phyloP scores from a whole-genome alignment of 2,888 invertebrate genomes.

The Machimus rusticus region DNA sequence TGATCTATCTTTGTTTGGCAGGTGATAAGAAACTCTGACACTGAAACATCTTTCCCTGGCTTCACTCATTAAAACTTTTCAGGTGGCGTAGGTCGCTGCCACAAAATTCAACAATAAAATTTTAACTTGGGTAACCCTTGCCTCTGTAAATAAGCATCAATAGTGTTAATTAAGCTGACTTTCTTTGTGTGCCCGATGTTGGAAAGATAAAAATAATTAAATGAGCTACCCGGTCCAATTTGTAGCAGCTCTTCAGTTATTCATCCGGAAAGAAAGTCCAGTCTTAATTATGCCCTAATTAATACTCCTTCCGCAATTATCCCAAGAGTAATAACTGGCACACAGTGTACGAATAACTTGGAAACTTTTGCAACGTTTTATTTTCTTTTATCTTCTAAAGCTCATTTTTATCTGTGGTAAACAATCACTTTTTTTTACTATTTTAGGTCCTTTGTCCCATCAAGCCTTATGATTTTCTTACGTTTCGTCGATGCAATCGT shows the following conservation, averaged over 20 bases:
- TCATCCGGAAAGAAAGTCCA: neutral
- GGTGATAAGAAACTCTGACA: neutral
- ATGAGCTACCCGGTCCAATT: neutral
- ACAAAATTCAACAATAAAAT: neutral
- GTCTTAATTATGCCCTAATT: neutral
- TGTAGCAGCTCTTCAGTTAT: neutral
- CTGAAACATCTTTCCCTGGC: neutral
- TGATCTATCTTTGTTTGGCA: neutral
- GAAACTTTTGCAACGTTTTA: neutral
- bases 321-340: neutral
- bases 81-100: neutral
- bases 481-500: no score
- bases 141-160: neutral
- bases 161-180: neutral
- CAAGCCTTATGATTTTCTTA: neutral
- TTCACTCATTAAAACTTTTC: neutral
- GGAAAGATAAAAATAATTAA: neutral
- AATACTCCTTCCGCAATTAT: neutral
- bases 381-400: neutral
- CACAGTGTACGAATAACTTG: neutral
- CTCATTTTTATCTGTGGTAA: neutral
- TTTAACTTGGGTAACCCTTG: neutral
- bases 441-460: neutral
- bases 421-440: neutral
- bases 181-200: neutral